Conservation (phyloP, 2,888 invertebrate species). For the Lepidocyrtinus sp. region DNA sequence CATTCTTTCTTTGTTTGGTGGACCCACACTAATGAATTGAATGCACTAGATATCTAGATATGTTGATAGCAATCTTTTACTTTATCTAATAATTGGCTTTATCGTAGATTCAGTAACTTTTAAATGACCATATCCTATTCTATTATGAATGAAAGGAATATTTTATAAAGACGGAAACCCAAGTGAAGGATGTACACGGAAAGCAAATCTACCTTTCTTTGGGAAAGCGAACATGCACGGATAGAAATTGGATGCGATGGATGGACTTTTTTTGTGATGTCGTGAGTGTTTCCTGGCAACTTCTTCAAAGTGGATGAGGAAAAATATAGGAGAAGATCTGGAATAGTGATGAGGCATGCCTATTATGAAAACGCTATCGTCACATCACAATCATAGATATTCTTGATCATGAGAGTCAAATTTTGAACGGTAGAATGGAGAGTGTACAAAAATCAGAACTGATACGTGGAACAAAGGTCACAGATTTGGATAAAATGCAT, state of each 20-base stretch:
- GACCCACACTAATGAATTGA: neutral
- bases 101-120: no score
- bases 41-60: no score
- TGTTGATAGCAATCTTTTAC: no score
- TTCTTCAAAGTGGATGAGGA: conserved; percentile 11
- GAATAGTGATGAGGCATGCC: neutral
- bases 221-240: neutral
- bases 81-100: no score
- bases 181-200: neutral
- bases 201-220: neutral
- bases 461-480: no score
- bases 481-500: no score
- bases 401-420: conserved; percentile 14
- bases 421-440: neutral
- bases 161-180: neutral
- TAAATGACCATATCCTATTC: neutral
- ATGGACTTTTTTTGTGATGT: conserved; percentile 36
- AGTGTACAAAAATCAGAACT: conserved; percentile 1
- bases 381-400: neutral
- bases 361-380: neutral
- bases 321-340: neutral
- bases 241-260: neutral
- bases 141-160: neutral
- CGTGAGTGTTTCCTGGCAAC: conserved; percentile 46
- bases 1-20: neutral